Evolutionary conservation across 2,888 invertebrate species (phyloP).

Genomic region (Hydriomena furcata): DNA sequence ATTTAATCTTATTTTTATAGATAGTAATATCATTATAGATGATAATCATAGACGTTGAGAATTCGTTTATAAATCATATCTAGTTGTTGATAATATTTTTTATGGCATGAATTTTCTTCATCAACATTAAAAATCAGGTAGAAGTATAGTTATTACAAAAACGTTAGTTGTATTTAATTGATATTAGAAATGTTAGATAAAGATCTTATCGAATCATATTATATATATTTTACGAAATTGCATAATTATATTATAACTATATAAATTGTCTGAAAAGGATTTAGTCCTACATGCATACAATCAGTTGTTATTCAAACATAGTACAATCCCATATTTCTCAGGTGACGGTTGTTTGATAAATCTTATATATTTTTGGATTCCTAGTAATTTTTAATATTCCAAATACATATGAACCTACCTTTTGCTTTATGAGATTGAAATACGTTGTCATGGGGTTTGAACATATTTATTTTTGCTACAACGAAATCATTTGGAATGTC

Average conservation of each 20-base stretch:
- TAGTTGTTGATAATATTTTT: conserved; percentile 43
- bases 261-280: too few relatives aligned
- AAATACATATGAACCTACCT: conserved; percentile 33
- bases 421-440: conserved; percentile 62
- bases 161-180: not conserved
- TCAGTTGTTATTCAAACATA: not conserved
- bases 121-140: not conserved
- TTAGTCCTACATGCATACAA: not conserved
- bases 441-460: conserved; percentile 81
- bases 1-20: conserved; percentile 38
- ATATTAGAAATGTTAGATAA: conserved; percentile 2
- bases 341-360: conserved; percentile 53
- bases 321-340: conserved; percentile 18
- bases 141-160: not conserved
- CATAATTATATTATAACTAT: too few relatives aligned
- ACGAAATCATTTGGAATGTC: conserved; percentile 76
- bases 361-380: conserved; percentile 24
- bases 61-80: conserved; percentile 34
- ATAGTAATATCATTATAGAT: conserved; percentile 52
- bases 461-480: conserved; percentile 70
- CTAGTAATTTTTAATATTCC: conserved; percentile 10
- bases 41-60: conserved; percentile 36
- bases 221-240: not conserved
- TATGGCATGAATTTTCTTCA: conserved; percentile 52
- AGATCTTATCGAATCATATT: not conserved